Base-by-base conservation (phyloP, 2,888 invertebrate genomes). In the Rhamphomyia laevipes region DNA sequence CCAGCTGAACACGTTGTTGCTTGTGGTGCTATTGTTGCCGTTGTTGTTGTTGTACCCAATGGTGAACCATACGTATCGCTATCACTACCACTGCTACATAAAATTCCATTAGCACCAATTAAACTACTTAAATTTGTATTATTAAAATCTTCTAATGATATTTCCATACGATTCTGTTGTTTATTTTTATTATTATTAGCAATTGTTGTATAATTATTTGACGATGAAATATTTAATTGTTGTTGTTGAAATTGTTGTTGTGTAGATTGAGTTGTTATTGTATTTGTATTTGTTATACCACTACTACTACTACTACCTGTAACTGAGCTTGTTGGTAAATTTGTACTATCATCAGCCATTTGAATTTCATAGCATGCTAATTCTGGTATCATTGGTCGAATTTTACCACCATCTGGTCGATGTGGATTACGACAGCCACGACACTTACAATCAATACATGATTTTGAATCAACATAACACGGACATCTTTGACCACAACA, bases 401-500 rank as follows among this genome's bases (percentile, higher is more conserved):
- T 84, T 78, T 88, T 87, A 60, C 84, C 79, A 49, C 86, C 88
- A 66, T 85, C 86, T 46, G 85, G 80, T 55, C 83, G 77, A 62
- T 90, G 88, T 3, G 94, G 93, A 74, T 94, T 95, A 59, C 92
- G 76, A 67, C 94, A 95, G 2, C 93, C 93, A 63, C 87, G 79
- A 71, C 94, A 95, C 66, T 86, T 84, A 71, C 95, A 95, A 59
- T 87, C 88, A 7, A 84, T 76, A 64, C 94, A 95, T 1, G 89
- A 85, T 66, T 88, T 87, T 56, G 87, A 86, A 56, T 87, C 87
- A 5, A 90, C 89, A 68, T 94, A 95, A 70, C 94, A 95, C 0
- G 92, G 91, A 72, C 94, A 95, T 53, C 94, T 74, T 65, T 92
- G 92, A 0, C 93, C 93, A 63, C 93, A 91, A 64, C 94, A 95